Base-by-base conservation (phyloP, 2,113 vertebrate species). In the Gopherus flavomarginatus region DNA sequence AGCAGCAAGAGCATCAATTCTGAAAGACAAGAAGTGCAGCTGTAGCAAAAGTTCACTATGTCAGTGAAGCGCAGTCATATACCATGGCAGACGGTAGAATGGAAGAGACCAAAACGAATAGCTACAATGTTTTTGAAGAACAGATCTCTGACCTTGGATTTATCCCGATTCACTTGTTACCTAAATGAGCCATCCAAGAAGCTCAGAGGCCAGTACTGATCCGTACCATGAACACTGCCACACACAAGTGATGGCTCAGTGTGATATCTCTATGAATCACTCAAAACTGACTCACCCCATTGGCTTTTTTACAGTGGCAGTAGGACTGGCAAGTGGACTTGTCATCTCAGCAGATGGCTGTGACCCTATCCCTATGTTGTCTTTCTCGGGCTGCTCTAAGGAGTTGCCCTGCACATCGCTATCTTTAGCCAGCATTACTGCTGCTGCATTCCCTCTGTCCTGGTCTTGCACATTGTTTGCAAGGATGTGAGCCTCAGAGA, bases 401-500 rank as follows among this genome's bases (percentile, higher is more conserved):
- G 92, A 14, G 6, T 97, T 98, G 86, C 85, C 85, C 57, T 92
- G 95, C 57, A 13, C 53, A 29, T 92, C 87, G 54, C 53, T 93
- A 90, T 97, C 97, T 42, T 95, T 92, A 53, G 95, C 86, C 22
- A 97, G 90, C 4, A 10, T 77, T 92, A 85, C 92, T 82, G 91
- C 82, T 79, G 83, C 78, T 87, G 95, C 49, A 52, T 49, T 54
- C 44, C 82, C 89, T 85, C 52, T 54, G 47, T 92, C 97, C 83
- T 96, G 97, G 86, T 97, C 92, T 88, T 95, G 88, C 83, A 97
- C 79, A 4, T 44, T 88, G 81, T 97, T 98, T 49, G 98, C 91
- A 85, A 98, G 94, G 94, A 98, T 17, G 77, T 97, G 97, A 86
- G 96, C 91, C 81, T 98, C 97, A 6, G 98, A 98, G 96, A 98